These are phyloP conservation scores for Ylistrum balloti DNA, from an alignment of 1,140 invertebrate species.

Conservation along the genomic window DNA sequence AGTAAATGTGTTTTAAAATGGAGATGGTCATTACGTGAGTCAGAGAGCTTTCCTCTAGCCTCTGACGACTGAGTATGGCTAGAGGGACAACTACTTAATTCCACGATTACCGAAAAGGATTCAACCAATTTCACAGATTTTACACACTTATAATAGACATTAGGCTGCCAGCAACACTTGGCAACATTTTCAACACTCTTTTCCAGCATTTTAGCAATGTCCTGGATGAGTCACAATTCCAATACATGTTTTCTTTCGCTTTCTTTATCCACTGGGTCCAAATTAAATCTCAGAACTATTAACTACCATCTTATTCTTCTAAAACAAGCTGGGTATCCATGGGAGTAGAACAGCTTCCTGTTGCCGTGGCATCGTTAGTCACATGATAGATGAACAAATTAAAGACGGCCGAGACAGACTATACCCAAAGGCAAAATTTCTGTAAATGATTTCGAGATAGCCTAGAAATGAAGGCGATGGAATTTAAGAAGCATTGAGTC, in stretches of 20 bases:
- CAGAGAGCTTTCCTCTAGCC: neutral
- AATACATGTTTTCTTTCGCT: neutral
- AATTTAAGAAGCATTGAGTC: neutral
- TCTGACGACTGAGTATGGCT: neutral
- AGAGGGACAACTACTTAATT: neutral
- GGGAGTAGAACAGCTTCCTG: neutral
- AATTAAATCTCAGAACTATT: constrained; percentile 31
- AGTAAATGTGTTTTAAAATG: constrained; percentile 28
- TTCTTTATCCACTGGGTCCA: constrained; percentile 23
- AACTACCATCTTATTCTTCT: constrained; percentile 34
- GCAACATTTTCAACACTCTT: constrained; percentile 19
- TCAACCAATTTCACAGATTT: constrained; percentile 25
- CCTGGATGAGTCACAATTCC: neutral
- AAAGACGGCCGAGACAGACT: constrained; percentile 16
- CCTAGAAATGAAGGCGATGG: neutral
- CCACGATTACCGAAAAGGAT: neutral
- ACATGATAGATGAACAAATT: constrained; percentile 39
- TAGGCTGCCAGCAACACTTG: constrained; percentile 1
- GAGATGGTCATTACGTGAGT: constrained; percentile 38
- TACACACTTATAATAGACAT: constrained; percentile 39
- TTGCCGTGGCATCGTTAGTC: constrained; percentile 17
- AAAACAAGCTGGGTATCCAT: neutral
- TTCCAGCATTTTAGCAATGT: neutral
- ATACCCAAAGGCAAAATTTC: constrained; percentile 38
- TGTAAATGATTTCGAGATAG: neutral